A percentile compares a stretch with the other conserved stretches of the same genome.
These are phyloP conservation scores for Lordiphosa andalusiaca DNA, from an alignment of 2,888 invertebrate genomes.

Conservation along the genomic window DNA sequence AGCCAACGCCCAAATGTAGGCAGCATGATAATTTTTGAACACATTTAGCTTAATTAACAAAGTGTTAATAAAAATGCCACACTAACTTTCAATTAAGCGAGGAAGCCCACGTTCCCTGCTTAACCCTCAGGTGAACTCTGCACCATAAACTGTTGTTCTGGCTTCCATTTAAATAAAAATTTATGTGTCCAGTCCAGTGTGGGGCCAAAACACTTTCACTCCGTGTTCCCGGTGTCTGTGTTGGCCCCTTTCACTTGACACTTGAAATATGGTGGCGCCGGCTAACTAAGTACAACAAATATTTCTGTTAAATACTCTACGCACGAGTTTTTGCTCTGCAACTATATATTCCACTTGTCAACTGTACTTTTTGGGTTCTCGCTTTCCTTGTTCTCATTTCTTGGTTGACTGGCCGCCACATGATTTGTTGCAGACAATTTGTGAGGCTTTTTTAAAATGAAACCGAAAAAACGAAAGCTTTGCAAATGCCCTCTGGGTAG, in stretches of 20 bases:
- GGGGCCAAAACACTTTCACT: conserved; percentile 36
- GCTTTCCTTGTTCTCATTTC: conserved; percentile 2
- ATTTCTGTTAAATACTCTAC: neutral
- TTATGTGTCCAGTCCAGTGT: conserved; percentile 50
- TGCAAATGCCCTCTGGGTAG: conserved; percentile 18
- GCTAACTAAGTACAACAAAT: neutral
- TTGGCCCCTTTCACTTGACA: conserved; percentile 20
- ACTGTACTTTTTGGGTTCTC: conserved; percentile 38
- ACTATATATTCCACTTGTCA: conserved; percentile 18
- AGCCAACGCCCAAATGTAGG: conserved; percentile 19
- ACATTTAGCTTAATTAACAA: conserved; percentile 73
- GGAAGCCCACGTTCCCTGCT: conserved; percentile 21
- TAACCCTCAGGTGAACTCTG: conserved; percentile 35
- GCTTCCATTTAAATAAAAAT: conserved; percentile 64
- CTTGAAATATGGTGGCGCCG: conserved; percentile 9
- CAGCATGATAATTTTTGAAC: conserved; percentile 57
- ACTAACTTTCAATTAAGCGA: conserved; percentile 70
- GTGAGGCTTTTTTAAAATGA: conserved; percentile 27
- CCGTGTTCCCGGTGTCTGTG: conserved; percentile 19
- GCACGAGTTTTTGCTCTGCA: neutral
- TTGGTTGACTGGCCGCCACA: conserved; percentile 38
- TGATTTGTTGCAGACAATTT: conserved; percentile 72
- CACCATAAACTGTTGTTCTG: conserved; percentile 26
- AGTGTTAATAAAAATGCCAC: conserved; percentile 66
- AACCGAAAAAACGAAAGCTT: conserved; percentile 6